A percentile compares a stretch with the other conserved stretches of the same genome.
These are phyloP conservation scores for Vanessa atalanta DNA, from an alignment of 1,140 invertebrate species.

Conservation along the genomic window DNA sequence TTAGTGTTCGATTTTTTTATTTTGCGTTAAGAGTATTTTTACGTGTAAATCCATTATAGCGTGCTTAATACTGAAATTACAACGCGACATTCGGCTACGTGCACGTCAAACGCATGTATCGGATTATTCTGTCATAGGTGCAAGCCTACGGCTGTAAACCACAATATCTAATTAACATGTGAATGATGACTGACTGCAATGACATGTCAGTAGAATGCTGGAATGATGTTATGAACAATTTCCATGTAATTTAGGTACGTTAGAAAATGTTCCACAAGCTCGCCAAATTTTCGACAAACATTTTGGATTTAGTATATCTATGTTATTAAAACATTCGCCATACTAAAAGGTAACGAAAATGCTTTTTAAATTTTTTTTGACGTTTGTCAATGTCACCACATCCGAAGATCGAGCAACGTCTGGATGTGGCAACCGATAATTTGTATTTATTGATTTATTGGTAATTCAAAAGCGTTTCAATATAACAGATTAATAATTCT, in stretches of 20 bases:
- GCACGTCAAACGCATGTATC: not conserved
- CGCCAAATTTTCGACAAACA: not conserved
- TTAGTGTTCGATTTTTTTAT: no score
- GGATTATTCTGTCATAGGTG: conserved; percentile 13
- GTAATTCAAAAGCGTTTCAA: no score
- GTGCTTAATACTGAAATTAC: not conserved
- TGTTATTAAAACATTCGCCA: no score
- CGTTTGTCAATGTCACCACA: no score
- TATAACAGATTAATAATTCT: no score
- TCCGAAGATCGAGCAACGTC: not conserved
- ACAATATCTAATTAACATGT: conserved; percentile 12
- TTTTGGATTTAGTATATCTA: not conserved
- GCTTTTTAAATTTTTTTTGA: no score
- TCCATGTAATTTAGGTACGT: conserved; percentile 2
- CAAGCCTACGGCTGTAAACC: conserved; percentile 5
- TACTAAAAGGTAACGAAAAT: no score
- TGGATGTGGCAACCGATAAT: no score
- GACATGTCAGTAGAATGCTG: conserved; percentile 4
- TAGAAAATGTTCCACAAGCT: not conserved
- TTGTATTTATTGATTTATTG: no score
- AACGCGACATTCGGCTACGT: not conserved
- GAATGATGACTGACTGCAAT: conserved; percentile 2
- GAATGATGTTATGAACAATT: conserved; percentile 9
- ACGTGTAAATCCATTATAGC: not conserved
- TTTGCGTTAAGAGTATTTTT: not conserved